These are phyloP conservation scores for Alligator sinensis DNA, from an alignment of 2,113 vertebrate genomes.

Conservation along the genomic window DNA sequence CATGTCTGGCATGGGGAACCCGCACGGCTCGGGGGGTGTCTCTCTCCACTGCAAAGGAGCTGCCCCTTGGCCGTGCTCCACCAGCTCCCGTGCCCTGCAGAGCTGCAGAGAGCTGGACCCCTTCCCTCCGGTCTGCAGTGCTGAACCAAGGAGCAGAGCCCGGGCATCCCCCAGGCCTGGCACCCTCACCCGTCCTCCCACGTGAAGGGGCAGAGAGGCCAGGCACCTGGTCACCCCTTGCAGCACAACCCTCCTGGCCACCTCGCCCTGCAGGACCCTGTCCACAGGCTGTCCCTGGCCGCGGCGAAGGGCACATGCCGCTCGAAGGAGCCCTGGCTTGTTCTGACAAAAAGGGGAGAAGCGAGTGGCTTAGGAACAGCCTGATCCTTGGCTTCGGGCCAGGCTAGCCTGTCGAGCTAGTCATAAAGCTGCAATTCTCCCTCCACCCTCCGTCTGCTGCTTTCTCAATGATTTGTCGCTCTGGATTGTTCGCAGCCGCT, in stretches of 20 bases:
- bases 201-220: not conserved
- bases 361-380: too few relatives aligned
- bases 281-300: too few relatives aligned
- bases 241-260: not conserved
- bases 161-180: not conserved
- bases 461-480: not conserved
- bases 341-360: too few relatives aligned
- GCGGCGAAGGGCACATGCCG: too few relatives aligned
- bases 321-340: not conserved
- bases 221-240: not conserved
- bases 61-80: too few relatives aligned
- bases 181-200: not conserved
- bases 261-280: not conserved
- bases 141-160: not conserved
- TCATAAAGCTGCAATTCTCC: not conserved
- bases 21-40: too few relatives aligned
- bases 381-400: rapidly evolving
- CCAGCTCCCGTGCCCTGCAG: too few relatives aligned
- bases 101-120: too few relatives aligned
- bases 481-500: not conserved
- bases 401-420: rapidly evolving
- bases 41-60: too few relatives aligned
- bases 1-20: too few relatives aligned
- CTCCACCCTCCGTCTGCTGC: not conserved
- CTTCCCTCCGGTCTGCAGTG: too few relatives aligned